Evolutionary conservation across 2,888 invertebrate species (phyloP).

Genomic region (Leptothorax acervorum): DNA sequence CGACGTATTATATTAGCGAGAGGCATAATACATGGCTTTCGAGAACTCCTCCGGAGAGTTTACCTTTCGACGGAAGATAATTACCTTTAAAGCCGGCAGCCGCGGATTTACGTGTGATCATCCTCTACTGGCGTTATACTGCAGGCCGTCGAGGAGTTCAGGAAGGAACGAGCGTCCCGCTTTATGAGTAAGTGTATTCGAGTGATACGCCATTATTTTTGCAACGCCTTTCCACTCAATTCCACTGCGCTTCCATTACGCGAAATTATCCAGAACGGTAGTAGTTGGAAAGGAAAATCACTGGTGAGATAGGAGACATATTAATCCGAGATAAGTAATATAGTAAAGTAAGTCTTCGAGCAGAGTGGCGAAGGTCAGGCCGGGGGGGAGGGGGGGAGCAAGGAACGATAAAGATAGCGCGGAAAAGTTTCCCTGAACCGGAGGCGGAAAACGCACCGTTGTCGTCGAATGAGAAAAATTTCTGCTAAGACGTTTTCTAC

Average conservation of each 20-base stretch:
- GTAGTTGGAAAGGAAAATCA: slow-evolving; percentile 59
- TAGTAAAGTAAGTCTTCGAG: slow-evolving; percentile 33
- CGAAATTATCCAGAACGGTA: slow-evolving; percentile 68
- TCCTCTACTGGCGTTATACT: slow-evolving; percentile 44
- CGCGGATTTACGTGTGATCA: slow-evolving; percentile 53
- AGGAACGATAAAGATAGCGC: slow-evolving; percentile 49
- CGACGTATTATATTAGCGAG: slow-evolving; percentile 31
- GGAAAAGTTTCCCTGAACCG: slow-evolving; percentile 56
- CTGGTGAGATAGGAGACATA: slow-evolving; percentile 52
- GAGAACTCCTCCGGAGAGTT: slow-evolving; percentile 40
- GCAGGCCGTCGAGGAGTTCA: slow-evolving; percentile 3
- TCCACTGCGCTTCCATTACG: slow-evolving; percentile 59
- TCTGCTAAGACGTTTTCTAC: slow-evolving; percentile 40
- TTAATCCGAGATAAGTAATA: slow-evolving; percentile 68
- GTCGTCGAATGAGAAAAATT: slow-evolving; percentile 60
- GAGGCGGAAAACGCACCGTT: slow-evolving; percentile 43
- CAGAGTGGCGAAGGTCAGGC: slow-evolving; percentile 29
- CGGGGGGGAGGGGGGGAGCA: not conserved
- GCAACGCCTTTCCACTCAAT: slow-evolving; percentile 60
- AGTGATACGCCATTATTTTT: slow-evolving; percentile 63
- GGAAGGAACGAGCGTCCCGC: slow-evolving; percentile 15
- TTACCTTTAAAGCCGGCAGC: slow-evolving; percentile 49
- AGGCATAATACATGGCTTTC: slow-evolving; percentile 42
- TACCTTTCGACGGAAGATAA: slow-evolving; percentile 56
- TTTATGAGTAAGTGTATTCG: slow-evolving; percentile 57